Evolutionary conservation across 2,113 vertebrate genomes (phyloP).

Genomic region (Rhabdomys dilectus): DNA sequence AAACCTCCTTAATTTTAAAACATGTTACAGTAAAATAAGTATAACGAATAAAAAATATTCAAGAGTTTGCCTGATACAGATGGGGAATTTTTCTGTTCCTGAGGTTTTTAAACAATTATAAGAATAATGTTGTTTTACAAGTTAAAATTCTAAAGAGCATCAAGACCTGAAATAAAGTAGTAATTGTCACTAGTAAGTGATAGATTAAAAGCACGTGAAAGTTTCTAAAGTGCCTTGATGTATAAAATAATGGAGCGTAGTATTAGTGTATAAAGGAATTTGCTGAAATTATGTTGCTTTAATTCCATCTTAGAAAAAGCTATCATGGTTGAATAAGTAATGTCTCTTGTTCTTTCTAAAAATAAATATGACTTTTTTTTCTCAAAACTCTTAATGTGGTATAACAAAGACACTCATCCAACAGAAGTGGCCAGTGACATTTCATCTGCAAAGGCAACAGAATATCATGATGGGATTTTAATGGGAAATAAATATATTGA

Average conservation of each 20-base stretch:
- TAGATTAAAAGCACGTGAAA: slow-evolving; percentile 83
- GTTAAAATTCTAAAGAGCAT: slow-evolving; percentile 78
- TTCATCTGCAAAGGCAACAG: neutral
- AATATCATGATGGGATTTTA: neutral
- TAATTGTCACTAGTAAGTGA: slow-evolving; percentile 81
- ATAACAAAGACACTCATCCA: slow-evolving; percentile 36
- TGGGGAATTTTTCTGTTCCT: slow-evolving; percentile 63
- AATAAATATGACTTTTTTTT: slow-evolving; percentile 49
- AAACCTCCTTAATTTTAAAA: slow-evolving; percentile 58
- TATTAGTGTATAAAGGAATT: slow-evolving; percentile 65
- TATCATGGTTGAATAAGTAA: slow-evolving; percentile 69
- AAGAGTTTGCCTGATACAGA: slow-evolving; percentile 35
- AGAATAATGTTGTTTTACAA: slow-evolving; percentile 79
- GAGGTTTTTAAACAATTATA: slow-evolving; percentile 74
- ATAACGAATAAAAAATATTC: slow-evolving; percentile 55
- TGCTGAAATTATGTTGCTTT: slow-evolving; percentile 72
- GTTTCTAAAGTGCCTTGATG: slow-evolving; percentile 75
- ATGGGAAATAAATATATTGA: slow-evolving; percentile 47
- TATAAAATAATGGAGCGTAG: slow-evolving; percentile 82
- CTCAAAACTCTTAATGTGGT: neutral
- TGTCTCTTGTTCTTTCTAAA: slow-evolving; percentile 52
- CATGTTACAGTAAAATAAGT: slow-evolving; percentile 51
- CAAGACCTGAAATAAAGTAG: slow-evolving; percentile 77
- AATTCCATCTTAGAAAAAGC: slow-evolving; percentile 68
- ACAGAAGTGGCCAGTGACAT: slow-evolving; percentile 26